phyloP scores from a whole-genome alignment of 2,888 invertebrate species.

The Limnephilus lunatus region DNA sequence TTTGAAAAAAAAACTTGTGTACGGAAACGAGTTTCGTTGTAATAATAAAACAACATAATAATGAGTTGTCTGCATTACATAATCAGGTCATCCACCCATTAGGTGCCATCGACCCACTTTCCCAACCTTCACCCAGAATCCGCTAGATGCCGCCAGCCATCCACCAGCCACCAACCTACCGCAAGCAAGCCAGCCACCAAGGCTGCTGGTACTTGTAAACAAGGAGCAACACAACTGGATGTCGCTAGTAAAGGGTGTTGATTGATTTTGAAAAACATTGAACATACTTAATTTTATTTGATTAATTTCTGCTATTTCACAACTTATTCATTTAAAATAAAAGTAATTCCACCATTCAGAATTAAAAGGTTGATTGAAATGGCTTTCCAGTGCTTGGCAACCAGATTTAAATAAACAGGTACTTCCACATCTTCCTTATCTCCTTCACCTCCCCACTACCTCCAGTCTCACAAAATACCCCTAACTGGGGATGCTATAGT shows the following conservation, averaged over 20 bases:
- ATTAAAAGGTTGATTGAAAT: no score
- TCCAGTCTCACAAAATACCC: no score
- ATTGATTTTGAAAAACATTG: no score
- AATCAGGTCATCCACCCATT: not conserved
- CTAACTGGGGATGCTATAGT: no score
- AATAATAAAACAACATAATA: not conserved
- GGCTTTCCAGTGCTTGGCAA: no score
- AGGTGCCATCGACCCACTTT: conserved; percentile 20
- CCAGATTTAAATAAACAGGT: no score
- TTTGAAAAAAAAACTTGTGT: not conserved
- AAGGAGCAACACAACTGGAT: not conserved
- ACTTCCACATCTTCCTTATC: no score
- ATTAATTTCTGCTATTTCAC: no score
- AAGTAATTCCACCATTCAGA: no score
- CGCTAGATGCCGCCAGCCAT: conserved; percentile 18
- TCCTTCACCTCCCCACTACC: no score
- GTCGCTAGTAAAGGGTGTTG: not conserved
- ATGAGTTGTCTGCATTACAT: not conserved
- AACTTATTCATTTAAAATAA: no score
- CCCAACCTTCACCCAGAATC: conserved; percentile 43
- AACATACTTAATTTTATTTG: no score
- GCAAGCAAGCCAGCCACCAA: conserved; percentile 28
- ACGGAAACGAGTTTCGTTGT: not conserved
- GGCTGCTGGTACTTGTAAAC: not conserved
- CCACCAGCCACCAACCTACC: conserved; percentile 17